Evolutionary conservation across 2,113 vertebrate species (phyloP), one percentile per base, ranked within the genome.

Genomic region (Girardinichthys multiradiatus): DNA sequence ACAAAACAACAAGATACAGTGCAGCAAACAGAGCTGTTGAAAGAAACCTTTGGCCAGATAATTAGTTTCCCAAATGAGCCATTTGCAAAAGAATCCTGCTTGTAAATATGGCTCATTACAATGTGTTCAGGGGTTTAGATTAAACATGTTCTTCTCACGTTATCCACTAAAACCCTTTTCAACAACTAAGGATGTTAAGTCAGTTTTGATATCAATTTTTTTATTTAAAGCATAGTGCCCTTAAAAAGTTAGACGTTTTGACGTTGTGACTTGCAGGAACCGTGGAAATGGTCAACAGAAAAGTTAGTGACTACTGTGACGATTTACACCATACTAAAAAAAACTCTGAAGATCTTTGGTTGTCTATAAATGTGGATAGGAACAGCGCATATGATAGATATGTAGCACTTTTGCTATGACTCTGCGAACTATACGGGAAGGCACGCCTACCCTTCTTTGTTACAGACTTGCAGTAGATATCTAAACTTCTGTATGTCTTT

Each of bases 391-490:
- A 54, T n/a, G 6, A 54, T 2, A 24, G 21, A 54, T 54, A 2
- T 54, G 24, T 54, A 54, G 48, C 48, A 10, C 9, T 24, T 54
- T 8, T 24, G 24, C 42, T 45, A 14, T 45, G 17, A 19, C 42
- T 45, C 6, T 54, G n/a, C n/a, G 19, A 54, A 5, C 48, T 54
- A n/a, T n/a, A 54, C 21, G 10, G 21, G 2, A 54, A 0, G 17
- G 0, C 9, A 11, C 9, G 2, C 48, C 48, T 51, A 51, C 48
- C 7, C 1, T 63, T 59, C 29, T 79, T 60, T 72, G 17, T 57
- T 81, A 54, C 14, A 48, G 26, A 77, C 15, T 66, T 54, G 27
- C 35, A 8, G n/a, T 12, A 77, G 12, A 64, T 51, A 77, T 71
- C 0, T 1, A 76, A 76, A 37, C 37, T 39, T 17, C 1, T 7